phyloP scores from a whole-genome alignment of 2,113 vertebrate species.

The Pterocles gutturalis region DNA sequence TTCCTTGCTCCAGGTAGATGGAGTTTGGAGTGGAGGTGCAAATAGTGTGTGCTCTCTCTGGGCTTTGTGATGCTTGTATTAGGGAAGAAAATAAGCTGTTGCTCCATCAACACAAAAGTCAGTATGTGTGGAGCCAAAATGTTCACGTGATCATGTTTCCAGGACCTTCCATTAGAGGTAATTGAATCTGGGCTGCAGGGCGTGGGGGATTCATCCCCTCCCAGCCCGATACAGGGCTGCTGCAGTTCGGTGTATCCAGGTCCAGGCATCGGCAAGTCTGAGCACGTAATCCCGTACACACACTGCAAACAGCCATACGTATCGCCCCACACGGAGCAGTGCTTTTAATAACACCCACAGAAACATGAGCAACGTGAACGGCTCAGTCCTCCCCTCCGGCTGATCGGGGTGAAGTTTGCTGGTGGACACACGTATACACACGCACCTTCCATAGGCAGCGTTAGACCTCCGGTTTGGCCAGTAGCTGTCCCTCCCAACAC shows the following conservation, averaged over 20 bases:
- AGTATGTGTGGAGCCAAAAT: not conserved
- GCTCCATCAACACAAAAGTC: not conserved
- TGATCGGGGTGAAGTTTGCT: not conserved
- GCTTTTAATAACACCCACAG: not conserved
- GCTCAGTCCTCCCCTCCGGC: not conserved
- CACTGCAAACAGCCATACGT: not conserved
- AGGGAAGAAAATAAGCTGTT: not conserved
- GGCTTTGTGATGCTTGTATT: not conserved
- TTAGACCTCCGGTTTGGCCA: not conserved
- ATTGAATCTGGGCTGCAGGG: not conserved
- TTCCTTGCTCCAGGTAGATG: not conserved
- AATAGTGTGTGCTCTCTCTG: not conserved
- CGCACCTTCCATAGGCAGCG: not conserved
- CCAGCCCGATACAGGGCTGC: not conserved
- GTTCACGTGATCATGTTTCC: fast-evolving
- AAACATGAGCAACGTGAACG: too few species aligned
- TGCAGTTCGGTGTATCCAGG: not conserved
- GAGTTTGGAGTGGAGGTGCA: not conserved
- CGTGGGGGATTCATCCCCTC: not conserved
- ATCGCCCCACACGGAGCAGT: not conserved
- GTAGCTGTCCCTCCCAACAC: not conserved
- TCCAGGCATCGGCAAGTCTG: not conserved
- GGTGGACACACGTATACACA: too few species aligned
- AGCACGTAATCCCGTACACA: not conserved
- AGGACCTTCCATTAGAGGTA: not conserved